Evolutionary conservation across 2,113 vertebrate species (phyloP), one percentile per base, ranked within the genome.

Genomic region (Gila orcuttii): DNA sequence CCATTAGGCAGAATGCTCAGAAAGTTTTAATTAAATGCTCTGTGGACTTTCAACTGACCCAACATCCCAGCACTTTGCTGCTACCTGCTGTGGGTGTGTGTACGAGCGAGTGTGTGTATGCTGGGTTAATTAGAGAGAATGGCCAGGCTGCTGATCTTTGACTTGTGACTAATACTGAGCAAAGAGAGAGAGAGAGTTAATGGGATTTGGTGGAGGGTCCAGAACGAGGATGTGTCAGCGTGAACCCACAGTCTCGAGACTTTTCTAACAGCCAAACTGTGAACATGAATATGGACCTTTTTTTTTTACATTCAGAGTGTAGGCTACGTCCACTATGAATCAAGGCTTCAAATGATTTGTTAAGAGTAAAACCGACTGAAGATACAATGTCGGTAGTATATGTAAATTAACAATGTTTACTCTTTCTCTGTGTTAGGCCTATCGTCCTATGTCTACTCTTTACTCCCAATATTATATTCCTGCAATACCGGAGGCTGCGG

Each of bases 121-220:
- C 90, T 94, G 93, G 94, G 86, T 89, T 88, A 86, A 89, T 89
- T 89, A 85, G 76, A 82, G 64, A 71, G 52, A 93, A 92, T 92
- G 91, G 90, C 82, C 17, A 28, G 64, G 1, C 81, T 79, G 92
- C 93, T 90, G 86, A 59, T 94, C 91, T 93, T 92, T 93, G 86
- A 92, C 90, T 39, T 92, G 66, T 86, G 59, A 91, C 92, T 92
- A 84, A 86, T 89, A 73, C 85, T 87, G 82, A 85, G 75, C 78
- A 88, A 23, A 86, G 69, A 84, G 50, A 79, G 62, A 83, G 21
- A 73, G 79, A 55, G 50, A 62, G 60, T 85, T 73, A 79, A 47
- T 76, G 66, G 73, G 74, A 84, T 55, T 82, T 31, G 68, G 62
- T 60, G 25, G 52, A 47, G 36, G 52, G 39, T n/a, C 79, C 45